Percentiles rank a stretch among this genome's conserved stretches.
These are phyloP conservation scores for Ellobium chinense DNA, from an alignment of 2,888 invertebrate genomes.

Conservation along the genomic window DNA sequence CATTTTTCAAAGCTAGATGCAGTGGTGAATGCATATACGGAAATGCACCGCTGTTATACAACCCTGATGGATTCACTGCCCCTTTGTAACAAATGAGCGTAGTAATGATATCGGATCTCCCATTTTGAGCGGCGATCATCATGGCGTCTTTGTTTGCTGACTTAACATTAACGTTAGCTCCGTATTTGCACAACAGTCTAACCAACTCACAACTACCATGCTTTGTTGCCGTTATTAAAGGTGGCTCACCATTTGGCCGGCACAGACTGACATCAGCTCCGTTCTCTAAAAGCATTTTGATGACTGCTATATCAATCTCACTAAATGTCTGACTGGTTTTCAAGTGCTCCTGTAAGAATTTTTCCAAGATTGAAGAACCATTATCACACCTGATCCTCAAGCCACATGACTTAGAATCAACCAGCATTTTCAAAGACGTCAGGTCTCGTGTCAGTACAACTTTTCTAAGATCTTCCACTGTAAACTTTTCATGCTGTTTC, in stretches of 20 bases:
- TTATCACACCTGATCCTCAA: no score
- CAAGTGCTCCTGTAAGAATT: no score
- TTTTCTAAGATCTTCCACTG: no score
- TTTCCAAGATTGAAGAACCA: not conserved
- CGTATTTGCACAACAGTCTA: not conserved
- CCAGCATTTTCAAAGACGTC: not conserved
- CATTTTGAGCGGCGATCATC: not conserved
- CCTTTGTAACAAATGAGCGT: no score
- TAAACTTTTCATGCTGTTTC: no score
- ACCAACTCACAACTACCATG: not conserved
- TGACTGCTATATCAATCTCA: not conserved
- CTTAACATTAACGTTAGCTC: no score
- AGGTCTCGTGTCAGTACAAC: no score
- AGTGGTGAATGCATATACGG: not conserved
- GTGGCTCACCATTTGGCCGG: no score
- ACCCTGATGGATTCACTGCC: no score
- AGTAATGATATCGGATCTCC: slow-evolving; percentile 8
- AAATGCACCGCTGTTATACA: no score
- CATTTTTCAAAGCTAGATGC: not conserved
- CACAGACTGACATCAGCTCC: not conserved
- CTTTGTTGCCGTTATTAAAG: not conserved
- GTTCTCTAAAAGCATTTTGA: not conserved
- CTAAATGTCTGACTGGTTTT: not conserved
- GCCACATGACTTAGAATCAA: no score
- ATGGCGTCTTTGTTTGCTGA: no score